Conservation (phyloP, 2,113 vertebrate genomes). For the Microcebus tavaratra region DNA sequence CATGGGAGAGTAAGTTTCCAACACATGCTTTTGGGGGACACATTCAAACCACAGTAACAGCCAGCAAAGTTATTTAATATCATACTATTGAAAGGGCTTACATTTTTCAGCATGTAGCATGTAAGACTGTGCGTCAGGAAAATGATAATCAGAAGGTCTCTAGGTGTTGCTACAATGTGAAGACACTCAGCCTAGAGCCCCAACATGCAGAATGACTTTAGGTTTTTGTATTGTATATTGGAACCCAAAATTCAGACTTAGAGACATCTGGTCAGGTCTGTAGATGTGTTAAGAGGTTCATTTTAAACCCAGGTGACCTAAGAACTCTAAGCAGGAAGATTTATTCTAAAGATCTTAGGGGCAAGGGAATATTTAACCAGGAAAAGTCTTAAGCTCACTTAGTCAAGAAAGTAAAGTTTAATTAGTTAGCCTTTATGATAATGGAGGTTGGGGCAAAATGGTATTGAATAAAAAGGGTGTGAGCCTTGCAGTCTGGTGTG, state of each 20-base stretch:
- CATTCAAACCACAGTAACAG: neutral
- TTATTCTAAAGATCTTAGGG: neutral
- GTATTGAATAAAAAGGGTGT: neutral
- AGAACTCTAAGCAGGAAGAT: neutral
- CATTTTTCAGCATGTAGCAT: constrained; percentile 17
- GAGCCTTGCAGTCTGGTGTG: neutral
- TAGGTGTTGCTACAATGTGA: neutral
- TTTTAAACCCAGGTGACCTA: neutral
- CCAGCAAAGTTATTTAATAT: constrained; percentile 42
- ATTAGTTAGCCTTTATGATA: constrained; percentile 37
- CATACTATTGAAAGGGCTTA: neutral
- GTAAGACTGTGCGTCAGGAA: neutral
- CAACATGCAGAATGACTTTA: neutral
- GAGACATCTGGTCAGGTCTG: neutral
- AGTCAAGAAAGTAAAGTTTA: constrained; percentile 49
- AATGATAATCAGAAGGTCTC: neutral
- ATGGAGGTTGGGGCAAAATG: neutral
- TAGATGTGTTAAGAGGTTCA: neutral
- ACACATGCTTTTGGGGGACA: neutral
- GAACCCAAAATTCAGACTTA: neutral
- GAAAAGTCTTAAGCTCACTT: constrained; percentile 1
- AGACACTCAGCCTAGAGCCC: neutral
- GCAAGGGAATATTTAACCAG: neutral
- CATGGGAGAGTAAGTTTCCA: neutral
- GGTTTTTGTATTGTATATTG: constrained; percentile 34